Evolutionary conservation across 2,888 invertebrate genomes (phyloP).

Genomic region (Epiblema foenella): DNA sequence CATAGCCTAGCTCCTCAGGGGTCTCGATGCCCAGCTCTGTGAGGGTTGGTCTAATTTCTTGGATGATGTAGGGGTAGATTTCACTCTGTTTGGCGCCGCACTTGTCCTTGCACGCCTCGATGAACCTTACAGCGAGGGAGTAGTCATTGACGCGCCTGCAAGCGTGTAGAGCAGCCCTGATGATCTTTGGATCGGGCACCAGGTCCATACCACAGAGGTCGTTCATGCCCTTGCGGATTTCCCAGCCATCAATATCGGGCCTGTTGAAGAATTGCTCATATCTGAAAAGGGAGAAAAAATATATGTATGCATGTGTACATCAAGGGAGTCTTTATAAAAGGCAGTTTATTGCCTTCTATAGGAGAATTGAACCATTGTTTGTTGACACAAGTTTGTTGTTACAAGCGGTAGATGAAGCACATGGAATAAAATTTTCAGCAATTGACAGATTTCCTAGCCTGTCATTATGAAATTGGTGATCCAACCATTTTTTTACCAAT

Average conservation of each 20-base stretch:
- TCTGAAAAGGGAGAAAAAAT: slow-evolving; percentile 70
- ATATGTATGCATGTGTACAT: too few relatives aligned
- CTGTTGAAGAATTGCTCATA: slow-evolving; percentile 94
- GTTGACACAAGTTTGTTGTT: too few relatives aligned
- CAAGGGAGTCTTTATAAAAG: too few relatives aligned
- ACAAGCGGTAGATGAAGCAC: too few relatives aligned
- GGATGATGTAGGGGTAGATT: slow-evolving; percentile 94
- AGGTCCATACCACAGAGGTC: slow-evolving; percentile 95
- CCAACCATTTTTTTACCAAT: too few relatives aligned
- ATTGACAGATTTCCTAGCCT: too few relatives aligned
- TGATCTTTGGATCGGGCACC: slow-evolving; percentile 96
- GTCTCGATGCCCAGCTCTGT: slow-evolving; percentile 97
- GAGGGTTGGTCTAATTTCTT: slow-evolving; percentile 96
- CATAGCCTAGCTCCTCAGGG: slow-evolving; percentile 97
- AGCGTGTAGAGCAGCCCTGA: slow-evolving; percentile 94
- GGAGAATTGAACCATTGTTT: too few relatives aligned
- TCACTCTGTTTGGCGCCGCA: slow-evolving; percentile 90
- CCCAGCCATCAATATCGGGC: slow-evolving; percentile 96
- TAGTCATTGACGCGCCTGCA: slow-evolving; percentile 97
- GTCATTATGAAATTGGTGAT: too few relatives aligned
- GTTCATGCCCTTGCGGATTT: slow-evolving; percentile 95
- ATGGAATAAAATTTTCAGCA: too few relatives aligned
- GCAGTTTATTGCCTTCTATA: too few relatives aligned
- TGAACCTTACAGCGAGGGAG: slow-evolving; percentile 95
- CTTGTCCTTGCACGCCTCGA: slow-evolving; percentile 96